Evolutionary conservation across 2,888 invertebrate genomes (phyloP).

Genomic region (Callyntrura sp.): DNA sequence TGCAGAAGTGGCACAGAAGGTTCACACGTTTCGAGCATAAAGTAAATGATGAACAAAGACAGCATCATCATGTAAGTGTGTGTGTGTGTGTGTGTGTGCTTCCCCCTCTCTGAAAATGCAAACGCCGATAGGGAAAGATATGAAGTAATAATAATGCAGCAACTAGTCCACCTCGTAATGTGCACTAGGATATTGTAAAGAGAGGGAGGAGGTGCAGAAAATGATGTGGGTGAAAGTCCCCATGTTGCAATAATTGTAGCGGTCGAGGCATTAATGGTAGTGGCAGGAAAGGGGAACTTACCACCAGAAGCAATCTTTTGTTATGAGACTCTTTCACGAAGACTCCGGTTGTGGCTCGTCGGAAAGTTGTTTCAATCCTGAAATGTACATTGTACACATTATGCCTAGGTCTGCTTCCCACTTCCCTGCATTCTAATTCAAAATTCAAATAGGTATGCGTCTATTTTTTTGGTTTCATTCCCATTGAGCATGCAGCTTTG

Average conservation of each 20-base stretch:
- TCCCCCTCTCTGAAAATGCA: not conserved
- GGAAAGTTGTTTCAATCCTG: not conserved
- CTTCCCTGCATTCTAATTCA: not conserved
- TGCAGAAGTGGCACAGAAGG: constrained; percentile 14
- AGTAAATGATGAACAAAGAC: constrained; percentile 11
- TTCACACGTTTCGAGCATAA: constrained; percentile 44
- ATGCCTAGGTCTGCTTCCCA: too few species aligned
- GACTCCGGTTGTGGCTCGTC: constrained; percentile 31
- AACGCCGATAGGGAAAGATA: constrained; percentile 5
- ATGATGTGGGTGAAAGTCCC: constrained; percentile 66
- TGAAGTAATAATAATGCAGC: constrained; percentile 66
- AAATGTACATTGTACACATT: not conserved
- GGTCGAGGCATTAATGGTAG: constrained; percentile 30
- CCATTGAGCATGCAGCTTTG: not conserved
- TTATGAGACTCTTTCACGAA: constrained; percentile 2
- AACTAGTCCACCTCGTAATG: constrained; percentile 7
- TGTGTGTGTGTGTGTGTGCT: too few species aligned
- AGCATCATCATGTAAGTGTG: too few species aligned
- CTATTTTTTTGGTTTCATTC: not conserved
- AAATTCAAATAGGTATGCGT: constrained; percentile 1
- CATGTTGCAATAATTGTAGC: constrained; percentile 62
- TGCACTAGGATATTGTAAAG: constrained; percentile 29
- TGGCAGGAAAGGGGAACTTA: constrained; percentile 43
- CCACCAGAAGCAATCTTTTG: constrained; percentile 38
- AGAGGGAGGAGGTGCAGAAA: constrained; percentile 52